phyloP scores from a whole-genome alignment of 1,140 invertebrate genomes.

The Elymnias hypermnestra region DNA sequence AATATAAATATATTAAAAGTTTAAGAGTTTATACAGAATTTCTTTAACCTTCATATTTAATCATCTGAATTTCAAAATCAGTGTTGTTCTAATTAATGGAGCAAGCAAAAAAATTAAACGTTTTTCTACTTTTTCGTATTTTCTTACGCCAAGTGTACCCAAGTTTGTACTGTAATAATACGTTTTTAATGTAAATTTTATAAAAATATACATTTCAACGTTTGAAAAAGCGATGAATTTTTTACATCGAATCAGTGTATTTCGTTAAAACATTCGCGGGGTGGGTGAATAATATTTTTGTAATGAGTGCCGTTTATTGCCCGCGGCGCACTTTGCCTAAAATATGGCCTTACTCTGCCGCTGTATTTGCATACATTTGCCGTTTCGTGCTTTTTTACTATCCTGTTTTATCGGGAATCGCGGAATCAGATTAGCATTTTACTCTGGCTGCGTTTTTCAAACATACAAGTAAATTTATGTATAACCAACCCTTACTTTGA shows the following conservation, averaged over 20 bases:
- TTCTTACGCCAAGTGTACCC: too few relatives aligned
- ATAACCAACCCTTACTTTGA: too few relatives aligned
- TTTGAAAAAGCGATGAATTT: slow-evolving; percentile 21
- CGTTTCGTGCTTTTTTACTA: slow-evolving; percentile 31
- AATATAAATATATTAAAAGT: too few relatives aligned
- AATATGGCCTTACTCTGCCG: slow-evolving; percentile 31
- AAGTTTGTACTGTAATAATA: neutral
- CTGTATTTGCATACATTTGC: slow-evolving; percentile 37
- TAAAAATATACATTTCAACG: slow-evolving; percentile 9
- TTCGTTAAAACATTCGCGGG: slow-evolving; percentile 28
- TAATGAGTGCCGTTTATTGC: slow-evolving; percentile 37
- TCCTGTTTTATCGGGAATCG: slow-evolving; percentile 30
- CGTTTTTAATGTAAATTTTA: slow-evolving; percentile 4
- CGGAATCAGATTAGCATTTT: slow-evolving; percentile 26
- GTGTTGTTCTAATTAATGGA: too few relatives aligned
- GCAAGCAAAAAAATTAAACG: too few relatives aligned
- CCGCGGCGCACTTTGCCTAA: slow-evolving; percentile 33
- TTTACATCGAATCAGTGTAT: slow-evolving; percentile 31
- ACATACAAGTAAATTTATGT: too few relatives aligned
- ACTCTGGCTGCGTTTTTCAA: slow-evolving; percentile 20
- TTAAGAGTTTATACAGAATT: too few relatives aligned
- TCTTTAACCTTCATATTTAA: too few relatives aligned
- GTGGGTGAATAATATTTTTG: slow-evolving; percentile 44
- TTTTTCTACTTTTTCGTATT: too few relatives aligned
- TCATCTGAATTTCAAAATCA: too few relatives aligned